These are phyloP conservation scores for Zosterops hypoxanthus DNA, from an alignment of 2,113 vertebrate genomes.

Conservation along the genomic window DNA sequence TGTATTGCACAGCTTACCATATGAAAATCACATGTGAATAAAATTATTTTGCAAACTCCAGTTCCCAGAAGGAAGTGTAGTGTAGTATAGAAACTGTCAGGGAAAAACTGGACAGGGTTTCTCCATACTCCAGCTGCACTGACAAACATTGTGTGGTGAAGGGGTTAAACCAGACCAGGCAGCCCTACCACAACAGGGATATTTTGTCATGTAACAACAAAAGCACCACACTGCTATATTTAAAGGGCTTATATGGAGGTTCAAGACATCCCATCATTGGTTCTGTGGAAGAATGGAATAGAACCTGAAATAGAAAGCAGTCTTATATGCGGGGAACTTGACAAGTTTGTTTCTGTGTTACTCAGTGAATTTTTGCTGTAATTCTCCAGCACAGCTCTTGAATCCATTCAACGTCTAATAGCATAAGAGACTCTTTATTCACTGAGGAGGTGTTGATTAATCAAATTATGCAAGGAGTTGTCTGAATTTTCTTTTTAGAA, in stretches of 20 bases:
- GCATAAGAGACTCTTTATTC: constrained; percentile 26
- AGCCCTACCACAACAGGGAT: not conserved
- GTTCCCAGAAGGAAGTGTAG: not conserved
- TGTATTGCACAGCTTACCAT: not conserved
- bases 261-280: not conserved
- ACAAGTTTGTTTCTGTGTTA: not conserved
- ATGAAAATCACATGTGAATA: not conserved
- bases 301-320: not conserved
- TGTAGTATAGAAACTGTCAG: not conserved
- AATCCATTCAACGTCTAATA: constrained; percentile 11
- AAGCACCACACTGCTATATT: not conserved
- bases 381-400: not conserved
- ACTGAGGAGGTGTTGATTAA: constrained; percentile 44
- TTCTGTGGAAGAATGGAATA: not conserved
- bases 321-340: not conserved
- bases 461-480: constrained; percentile 19
- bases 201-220: not conserved
- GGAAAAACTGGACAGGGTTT: not conserved
- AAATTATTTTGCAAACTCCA: not conserved
- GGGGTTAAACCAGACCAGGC: not conserved
- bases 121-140: not conserved
- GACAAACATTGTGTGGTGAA: not conserved
- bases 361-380: not conserved
- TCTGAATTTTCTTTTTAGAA: constrained; percentile 18
- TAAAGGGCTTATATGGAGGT: not conserved